Base-by-base conservation (phyloP, 2,888 invertebrate species). In the Tolmerus cingulatus region DNA sequence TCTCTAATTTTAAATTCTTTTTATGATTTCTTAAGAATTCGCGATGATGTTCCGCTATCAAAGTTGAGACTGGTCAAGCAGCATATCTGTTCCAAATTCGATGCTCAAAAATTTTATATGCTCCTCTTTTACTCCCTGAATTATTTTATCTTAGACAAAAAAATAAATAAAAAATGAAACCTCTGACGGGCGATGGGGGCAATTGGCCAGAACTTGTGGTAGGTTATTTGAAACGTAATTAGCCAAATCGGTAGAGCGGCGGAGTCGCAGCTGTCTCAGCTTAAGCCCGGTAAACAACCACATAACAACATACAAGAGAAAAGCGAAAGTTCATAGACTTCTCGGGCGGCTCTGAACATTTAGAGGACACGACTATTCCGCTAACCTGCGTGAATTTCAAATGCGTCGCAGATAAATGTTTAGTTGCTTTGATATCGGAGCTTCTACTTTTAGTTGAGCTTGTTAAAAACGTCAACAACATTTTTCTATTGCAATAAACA, bases 181-280 rank as follows among this genome's bases (percentile, higher is more conserved):
- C 7, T 8, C 23, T n/a, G 57, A 19, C 57, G 57, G 27, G 23
- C 82, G 57, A 37, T 40, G 51, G 82, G 57, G 57, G 57, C 82
- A 82, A 82, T 82, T 51, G 57, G 34, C n/a, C 27, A 55, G 57
- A 82, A 66, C 57, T 82, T 82, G 82, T 82, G 37, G 82, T 82
- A 82, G 82, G 82, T 82, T 82, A 82, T 82, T 82, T 82, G 57
- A 82, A 82, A 82, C 79, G 79, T 79, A 79, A 79, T 79, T 79
- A 78, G 78, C 46, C 9, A 78, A 78, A 78, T 40, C 40, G 78
- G 23, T 43, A 43, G 78, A 76, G 78, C 43, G 43, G 46, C 23
- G 16, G 23, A 78, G 43, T 43, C 78, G 43, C 40, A 23, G 37
- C n/a, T 40, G 78, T 43, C 23, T 40, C 43, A 40, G 43, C 23